Evolutionary conservation across 2,797 vertebrate genomes (phyloP), one percentile per base, ranked within the genome.

Genomic region (Lepus townsendii): DNA sequence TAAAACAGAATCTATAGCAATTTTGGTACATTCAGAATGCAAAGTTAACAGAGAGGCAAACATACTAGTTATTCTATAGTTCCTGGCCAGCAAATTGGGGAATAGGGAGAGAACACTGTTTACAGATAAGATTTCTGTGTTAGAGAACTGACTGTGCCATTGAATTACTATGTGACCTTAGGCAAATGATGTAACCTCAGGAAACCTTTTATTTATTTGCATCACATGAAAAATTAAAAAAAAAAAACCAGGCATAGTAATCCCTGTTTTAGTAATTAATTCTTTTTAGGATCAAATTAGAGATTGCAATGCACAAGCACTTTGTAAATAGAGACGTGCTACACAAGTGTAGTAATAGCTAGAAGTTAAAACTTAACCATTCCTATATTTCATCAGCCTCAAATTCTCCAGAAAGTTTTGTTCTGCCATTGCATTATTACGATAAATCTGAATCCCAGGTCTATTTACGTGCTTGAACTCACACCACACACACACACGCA

Each of bases 1-100:
- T 77, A 88, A 89, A 88, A 7, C 75, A 95, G 73, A 93, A 50
- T 78, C n/a, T 42, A 63, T 63, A 77, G 54, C 32, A 20, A 32
- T 69, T 19, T 57, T 57, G 54, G 54, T 71, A 52, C 35, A 54
- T 73, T 91, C 35, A 62, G 24, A 71, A 80, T 84, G 73, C 71
- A 84, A 72, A 84, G 30, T 65, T 60, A 93, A 92, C 52, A 83
- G 65, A 82, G 77, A 95, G 11, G 75, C 52, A 93, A 80, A 83
- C 4, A 68, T 14, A 90, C 60, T 65, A 69, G 42, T 54, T 88
- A 54, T 75, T 79, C 19, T 32, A 52, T 12, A 22, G 7, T 77
- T 32, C 42, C 17, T 35, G 20, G 20, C 54, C 78, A 57, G 63
- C 24, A 72, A 80, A 83, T 60, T 24, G 11, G 54, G 47, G 11